These are phyloP conservation scores for Mormyrus lacerda DNA, from an alignment of 2,113 vertebrate genomes.

Conservation along the genomic window DNA sequence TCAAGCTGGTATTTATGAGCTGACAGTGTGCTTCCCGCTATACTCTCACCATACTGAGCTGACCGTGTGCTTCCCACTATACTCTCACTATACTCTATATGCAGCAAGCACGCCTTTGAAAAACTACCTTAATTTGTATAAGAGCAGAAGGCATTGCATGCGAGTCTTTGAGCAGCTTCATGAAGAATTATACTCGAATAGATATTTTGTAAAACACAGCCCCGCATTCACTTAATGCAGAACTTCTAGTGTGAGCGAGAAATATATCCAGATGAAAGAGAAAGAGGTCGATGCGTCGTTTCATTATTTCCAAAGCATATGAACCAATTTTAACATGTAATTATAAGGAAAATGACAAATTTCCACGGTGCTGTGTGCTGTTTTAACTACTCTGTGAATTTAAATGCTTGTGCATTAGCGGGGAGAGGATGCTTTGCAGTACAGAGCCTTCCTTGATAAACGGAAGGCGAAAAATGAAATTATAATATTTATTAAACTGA, in stretches of 20 bases:
- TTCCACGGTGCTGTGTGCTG: constrained; percentile 36
- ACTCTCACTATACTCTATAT: neutral
- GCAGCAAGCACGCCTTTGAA: neutral
- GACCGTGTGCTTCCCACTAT: neutral
- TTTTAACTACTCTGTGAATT: constrained; percentile 35
- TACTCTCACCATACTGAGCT: too few species aligned
- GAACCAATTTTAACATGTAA: constrained; percentile 39
- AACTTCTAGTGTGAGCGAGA: neutral
- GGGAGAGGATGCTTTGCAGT: constrained; percentile 22
- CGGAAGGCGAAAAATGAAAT: neutral
- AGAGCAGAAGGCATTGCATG: neutral
- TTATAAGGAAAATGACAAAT: constrained; percentile 29
- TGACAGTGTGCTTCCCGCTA: neutral
- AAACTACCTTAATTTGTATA: neutral
- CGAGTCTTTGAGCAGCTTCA: neutral
- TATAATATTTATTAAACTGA: constrained; percentile 4
- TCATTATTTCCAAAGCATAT: constrained; percentile 32
- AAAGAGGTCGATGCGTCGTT: constrained; percentile 37
- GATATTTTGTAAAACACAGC: neutral
- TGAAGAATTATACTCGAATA: neutral
- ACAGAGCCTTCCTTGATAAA: neutral
- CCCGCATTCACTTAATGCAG: neutral
- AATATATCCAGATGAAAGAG: neutral
- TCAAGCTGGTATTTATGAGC: neutral
- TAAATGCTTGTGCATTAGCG: constrained; percentile 35